A percentile compares a stretch with the other conserved stretches of the same genome.
phyloP scores from a whole-genome alignment of 1,140 invertebrate genomes.

The Drosophila bipectinata region DNA sequence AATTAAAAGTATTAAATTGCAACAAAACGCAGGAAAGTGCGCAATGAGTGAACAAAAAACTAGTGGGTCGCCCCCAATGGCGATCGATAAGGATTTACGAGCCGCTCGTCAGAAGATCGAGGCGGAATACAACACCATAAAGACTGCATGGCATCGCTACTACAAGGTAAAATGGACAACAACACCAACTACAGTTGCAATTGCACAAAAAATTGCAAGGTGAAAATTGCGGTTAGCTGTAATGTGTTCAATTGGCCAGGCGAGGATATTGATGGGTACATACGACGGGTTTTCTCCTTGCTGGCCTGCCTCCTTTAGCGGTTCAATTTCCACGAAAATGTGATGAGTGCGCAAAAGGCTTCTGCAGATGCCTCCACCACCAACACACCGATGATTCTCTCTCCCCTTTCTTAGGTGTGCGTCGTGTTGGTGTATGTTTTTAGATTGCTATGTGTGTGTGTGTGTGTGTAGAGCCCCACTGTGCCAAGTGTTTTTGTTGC shows the following conservation, averaged over 20 bases:
- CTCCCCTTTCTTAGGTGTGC: slow-evolving; percentile 5
- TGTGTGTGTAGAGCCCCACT: slow-evolving; percentile 47
- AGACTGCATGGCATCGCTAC: slow-evolving; percentile 86
- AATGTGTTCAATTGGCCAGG: neutral
- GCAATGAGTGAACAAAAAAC: slow-evolving; percentile 65
- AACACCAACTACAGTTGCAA: slow-evolving; percentile 19
- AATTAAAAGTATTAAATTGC: slow-evolving; percentile 54
- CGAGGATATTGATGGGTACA: slow-evolving; percentile 18
- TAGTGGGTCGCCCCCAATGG: slow-evolving; percentile 24
- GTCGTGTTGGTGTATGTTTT: slow-evolving; percentile 16
- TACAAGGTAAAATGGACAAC: slow-evolving; percentile 86
- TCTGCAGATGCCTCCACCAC: slow-evolving; percentile 74
- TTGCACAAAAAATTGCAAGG: slow-evolving; percentile 13
- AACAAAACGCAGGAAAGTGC: slow-evolving; percentile 35
- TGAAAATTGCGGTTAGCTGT: slow-evolving; percentile 5
- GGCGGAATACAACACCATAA: slow-evolving; percentile 88
- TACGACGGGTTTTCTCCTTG: slow-evolving; percentile 34
- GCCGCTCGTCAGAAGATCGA: slow-evolving; percentile 84
- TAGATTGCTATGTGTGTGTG: slow-evolving; percentile 13
- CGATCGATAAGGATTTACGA: slow-evolving; percentile 42
- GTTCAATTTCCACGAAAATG: slow-evolving; percentile 79
- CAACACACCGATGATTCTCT: slow-evolving; percentile 40
- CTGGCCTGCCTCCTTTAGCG: slow-evolving; percentile 19
- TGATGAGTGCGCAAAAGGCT: slow-evolving; percentile 81
- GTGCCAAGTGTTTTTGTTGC: slow-evolving; percentile 41